Evolutionary conservation across 2,113 vertebrate species (phyloP).

Genomic region (Aramus guarauna): DNA sequence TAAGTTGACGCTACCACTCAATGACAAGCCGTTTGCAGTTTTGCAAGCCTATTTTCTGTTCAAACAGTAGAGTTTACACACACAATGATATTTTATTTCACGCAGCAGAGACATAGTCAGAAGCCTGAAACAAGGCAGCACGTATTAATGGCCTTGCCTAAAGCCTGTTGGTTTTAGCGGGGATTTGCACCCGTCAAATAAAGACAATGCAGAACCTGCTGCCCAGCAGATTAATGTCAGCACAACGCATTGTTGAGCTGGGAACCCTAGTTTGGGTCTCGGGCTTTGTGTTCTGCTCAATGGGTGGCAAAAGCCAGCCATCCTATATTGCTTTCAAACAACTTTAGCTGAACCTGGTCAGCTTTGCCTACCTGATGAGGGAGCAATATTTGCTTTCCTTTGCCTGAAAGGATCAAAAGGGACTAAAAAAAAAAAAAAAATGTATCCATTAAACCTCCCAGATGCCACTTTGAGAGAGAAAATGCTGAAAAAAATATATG

Average conservation of each 20-base stretch:
- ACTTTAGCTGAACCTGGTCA: neutral
- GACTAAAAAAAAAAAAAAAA: neutral
- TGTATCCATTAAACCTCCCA: neutral
- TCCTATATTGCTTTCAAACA: slow-evolving; percentile 6
- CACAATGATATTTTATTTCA: slow-evolving; percentile 26
- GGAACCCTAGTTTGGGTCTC: neutral
- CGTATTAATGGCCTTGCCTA: neutral
- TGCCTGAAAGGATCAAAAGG: neutral
- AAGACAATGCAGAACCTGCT: slow-evolving; percentile 34
- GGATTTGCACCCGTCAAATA: slow-evolving; percentile 15
- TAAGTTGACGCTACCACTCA: neutral
- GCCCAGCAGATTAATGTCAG: slow-evolving; percentile 26
- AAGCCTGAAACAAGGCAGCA: slow-evolving; percentile 8
- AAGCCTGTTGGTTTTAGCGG: neutral
- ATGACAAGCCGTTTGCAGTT: neutral
- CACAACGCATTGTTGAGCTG: neutral
- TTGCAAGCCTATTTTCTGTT: slow-evolving; percentile 33
- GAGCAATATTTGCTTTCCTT: neutral
- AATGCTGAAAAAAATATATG: neutral
- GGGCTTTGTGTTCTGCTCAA: neutral
- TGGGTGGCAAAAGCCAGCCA: slow-evolving; percentile 8
- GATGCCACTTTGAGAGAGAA: neutral
- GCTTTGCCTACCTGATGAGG: neutral
- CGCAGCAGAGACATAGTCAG: slow-evolving; percentile 21
- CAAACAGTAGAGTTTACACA: neutral